Percentiles rank a stretch among this genome's conserved stretches.
Evolutionary conservation across 2,888 invertebrate genomes (phyloP).

Genomic region (Chrysotoxum bicinctum): DNA sequence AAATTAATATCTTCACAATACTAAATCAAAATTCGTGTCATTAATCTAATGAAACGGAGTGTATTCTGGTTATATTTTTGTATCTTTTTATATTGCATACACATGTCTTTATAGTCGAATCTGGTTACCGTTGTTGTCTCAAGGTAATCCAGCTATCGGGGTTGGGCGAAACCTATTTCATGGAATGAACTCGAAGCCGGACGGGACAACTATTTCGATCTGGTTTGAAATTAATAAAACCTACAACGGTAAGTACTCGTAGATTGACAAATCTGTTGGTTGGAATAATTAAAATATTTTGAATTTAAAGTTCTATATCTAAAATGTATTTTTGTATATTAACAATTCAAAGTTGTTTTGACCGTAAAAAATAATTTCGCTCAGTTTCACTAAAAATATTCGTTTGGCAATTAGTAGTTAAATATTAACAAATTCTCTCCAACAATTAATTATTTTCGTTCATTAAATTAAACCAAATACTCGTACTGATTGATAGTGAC

Average conservation of each 20-base stretch:
- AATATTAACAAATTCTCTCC: not conserved
- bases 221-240: slow-evolving; percentile 37
- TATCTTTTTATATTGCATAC: slow-evolving; percentile 1
- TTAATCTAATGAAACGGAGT: not conserved
- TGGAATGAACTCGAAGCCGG: slow-evolving; percentile 34
- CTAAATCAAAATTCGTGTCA: not conserved
- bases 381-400: not conserved
- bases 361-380: too few species aligned
- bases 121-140: slow-evolving; percentile 67
- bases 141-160: slow-evolving; percentile 64
- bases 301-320: not conserved
- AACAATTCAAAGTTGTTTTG: not conserved
- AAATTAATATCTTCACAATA: not conserved
- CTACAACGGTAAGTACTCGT: not conserved
- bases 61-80: not conserved
- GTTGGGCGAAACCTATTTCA: slow-evolving; percentile 50
- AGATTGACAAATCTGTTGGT: not conserved
- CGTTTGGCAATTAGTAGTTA: not conserved
- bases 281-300: not conserved
- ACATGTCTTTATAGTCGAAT: slow-evolving; percentile 39
- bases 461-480: not conserved
- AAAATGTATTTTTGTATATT: not conserved
- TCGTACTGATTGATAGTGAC: not conserved
- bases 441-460: not conserved
- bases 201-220: slow-evolving; percentile 44